Conservation (phyloP, 2,797 vertebrate genomes). For the Numenius phaeopus region DNA sequence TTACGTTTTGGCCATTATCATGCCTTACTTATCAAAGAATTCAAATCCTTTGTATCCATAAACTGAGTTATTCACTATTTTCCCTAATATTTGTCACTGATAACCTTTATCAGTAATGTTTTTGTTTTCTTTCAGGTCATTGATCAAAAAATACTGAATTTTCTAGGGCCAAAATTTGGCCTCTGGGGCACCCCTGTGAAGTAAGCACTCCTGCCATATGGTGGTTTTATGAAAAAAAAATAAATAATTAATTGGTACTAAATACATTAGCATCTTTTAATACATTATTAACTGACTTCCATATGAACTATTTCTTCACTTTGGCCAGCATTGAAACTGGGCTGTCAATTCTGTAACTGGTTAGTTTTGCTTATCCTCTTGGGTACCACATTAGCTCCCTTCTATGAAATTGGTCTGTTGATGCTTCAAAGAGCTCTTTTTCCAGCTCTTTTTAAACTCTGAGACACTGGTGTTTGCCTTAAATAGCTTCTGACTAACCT, state of each 20-base stretch:
- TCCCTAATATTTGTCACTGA: neutral
- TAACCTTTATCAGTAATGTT: constrained; percentile 38
- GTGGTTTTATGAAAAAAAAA: neutral
- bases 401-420: neutral
- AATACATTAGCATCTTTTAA: neutral
- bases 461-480: neutral
- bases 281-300: neutral
- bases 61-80: neutral
- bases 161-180: constrained; percentile 57
- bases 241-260: neutral
- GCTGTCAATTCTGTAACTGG: neutral
- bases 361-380: neutral
- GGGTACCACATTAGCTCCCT: neutral
- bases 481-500: neutral
- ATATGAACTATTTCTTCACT: constrained; percentile 1
- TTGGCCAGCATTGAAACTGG: neutral
- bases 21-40: neutral
- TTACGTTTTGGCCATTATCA: neutral
- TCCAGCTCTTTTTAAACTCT: neutral
- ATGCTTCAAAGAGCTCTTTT: neutral
- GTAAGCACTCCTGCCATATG: constrained; percentile 37
- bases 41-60: neutral
- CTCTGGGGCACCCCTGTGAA: constrained; percentile 51
- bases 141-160: constrained; percentile 64
- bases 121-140: constrained; percentile 73